Evolutionary conservation across 2,888 invertebrate species (phyloP), one percentile per base, ranked within the genome.

Genomic region (Apodemia duryi): DNA sequence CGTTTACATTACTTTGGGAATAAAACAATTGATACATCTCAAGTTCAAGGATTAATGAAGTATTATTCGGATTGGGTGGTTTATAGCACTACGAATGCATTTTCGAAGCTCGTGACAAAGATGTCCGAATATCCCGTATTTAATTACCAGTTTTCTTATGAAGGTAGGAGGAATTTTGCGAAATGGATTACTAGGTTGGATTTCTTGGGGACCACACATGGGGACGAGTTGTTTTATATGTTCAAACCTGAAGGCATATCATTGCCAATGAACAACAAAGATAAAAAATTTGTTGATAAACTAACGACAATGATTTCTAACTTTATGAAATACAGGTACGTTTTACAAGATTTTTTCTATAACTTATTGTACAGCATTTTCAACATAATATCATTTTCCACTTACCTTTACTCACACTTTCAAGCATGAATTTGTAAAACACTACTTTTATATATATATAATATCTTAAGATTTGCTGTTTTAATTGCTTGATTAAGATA

Each of bases 171-270:
- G 28, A 88, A 89, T 68, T 86, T 85, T 51, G 84, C 82, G 0
- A 88, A 82, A 67, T 67, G 69, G 1, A 54, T 85, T 1, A 80
- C 85, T 6, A 81, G 83, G 1, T 65, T 69, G 4, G 65, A 72
- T 1, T 41, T 79, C 65, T 67, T 68, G 2, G 88, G 87, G 1
- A 83, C 87, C 0, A 79, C 86, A 0, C 91, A 91, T 69, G 79
- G 84, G 0, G 91, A 88, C 62, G 91, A 91, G 65, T 67, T 90
- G 11, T 89, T 91, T 75, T 91, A 91, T 75, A 66, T 88, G 43
- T 91, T 88, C 75, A 86, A 85, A 70, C 91, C 91, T 0, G 78
- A 68, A 2, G 90, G 88, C 11, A 38, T 52, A 38, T 28, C 52
- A 38, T 54, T 51, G 9, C 41, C 38, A 38, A 41, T 51, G 2